Evolutionary conservation across 2,113 vertebrate genomes (phyloP), one percentile per base, ranked within the genome.

Genomic region (Galeopterus variegatus): DNA sequence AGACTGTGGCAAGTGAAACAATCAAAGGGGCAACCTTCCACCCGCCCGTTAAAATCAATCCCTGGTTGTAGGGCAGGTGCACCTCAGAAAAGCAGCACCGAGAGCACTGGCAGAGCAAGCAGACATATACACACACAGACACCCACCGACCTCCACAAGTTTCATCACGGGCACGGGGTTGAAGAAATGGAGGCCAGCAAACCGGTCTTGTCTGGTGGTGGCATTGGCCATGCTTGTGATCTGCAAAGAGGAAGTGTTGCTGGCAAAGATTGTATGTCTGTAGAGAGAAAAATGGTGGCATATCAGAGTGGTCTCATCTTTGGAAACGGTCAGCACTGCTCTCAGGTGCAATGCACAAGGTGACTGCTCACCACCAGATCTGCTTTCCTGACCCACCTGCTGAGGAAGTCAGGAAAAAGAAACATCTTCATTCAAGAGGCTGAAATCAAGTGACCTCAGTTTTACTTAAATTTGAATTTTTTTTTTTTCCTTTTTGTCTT

Each of bases 81-180:
- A 2, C 31, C 69, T 24, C 70, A 24, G 58, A 82, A 33, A 18
- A 70, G 33, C 56, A 54, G 52, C 28, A 11, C 69, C 6, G 56
- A 41, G 19, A 31, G 33, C 60, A 41, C 9, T 0, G 8, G 58
- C 62, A 28, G 12, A 54, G 58, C 36, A 4, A 28, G 73, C 56
- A 54, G 6, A 28, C 24, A 0, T 0, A 0, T 0, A 0, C n/a
- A 60, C 4, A 17, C 5, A 36, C 70, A 36, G 50, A 26, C 0
- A 26, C 26, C 87, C 75, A 97, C 96, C 85, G 95, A 99, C 99
- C 99, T 99, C 99, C 45, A 99, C 99, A 0, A 99, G 99, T 96
- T 99, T 99, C 99, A 99, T 99, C 98, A 99, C 26, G 31, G 99
- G 99, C 70, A 99, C 99, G 0, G 99, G 99, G 94, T 99, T 99